Base-by-base conservation (phyloP, 2,797 vertebrate species). In the Anolis apletophallus region DNA sequence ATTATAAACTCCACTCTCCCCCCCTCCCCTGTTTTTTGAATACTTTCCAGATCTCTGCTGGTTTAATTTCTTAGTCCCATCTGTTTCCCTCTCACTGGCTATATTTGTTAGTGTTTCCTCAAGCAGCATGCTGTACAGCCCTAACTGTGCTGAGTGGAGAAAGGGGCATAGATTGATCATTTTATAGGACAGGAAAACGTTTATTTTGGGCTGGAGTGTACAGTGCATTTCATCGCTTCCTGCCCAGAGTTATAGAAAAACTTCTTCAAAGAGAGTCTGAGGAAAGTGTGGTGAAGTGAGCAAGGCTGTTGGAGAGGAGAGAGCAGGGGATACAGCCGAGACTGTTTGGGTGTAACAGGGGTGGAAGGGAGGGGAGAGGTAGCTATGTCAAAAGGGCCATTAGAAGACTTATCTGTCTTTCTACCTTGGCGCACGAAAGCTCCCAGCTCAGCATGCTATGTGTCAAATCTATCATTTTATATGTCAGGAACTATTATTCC, bases 381-480 rank as follows among this genome's bases (percentile, higher is more conserved):
- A 93, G 96, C 94, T 90, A 94, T 97, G 97, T 97, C 97, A 97
- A 96, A 96, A 97, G 96, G 96, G 95, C 96, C 96, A 97, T 97
- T 97, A 97, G 96, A 94, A 94, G 95, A 95, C 97, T 97, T 98
- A 98, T 98, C 98, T 97, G 97, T 98, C 97, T 98, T 96, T 92
- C 93, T 93, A 91, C 93, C 93, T 96, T 96, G 95, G 95, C 96
- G 94, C 93, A 81, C 90, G 93, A 97, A 96, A 94, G 95, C 96
- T 96, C 97, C 95, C 96, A 93, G 96, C 96, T 97, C 96, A 95
- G 96, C 96, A 96, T 94, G 94, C 96, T 95, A 93, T 95, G 96
- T 97, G 96, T 97, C 97, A 96, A 97, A 98, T 98, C 98, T 97
- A 98, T 98, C 98, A 98, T 97, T 96, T 97, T 95, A 94, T 93